A percentile compares a stretch with the other conserved stretches of the same genome.
Conservation (phyloP, 2,113 vertebrate species). For the Spheniscus mendiculus region DNA sequence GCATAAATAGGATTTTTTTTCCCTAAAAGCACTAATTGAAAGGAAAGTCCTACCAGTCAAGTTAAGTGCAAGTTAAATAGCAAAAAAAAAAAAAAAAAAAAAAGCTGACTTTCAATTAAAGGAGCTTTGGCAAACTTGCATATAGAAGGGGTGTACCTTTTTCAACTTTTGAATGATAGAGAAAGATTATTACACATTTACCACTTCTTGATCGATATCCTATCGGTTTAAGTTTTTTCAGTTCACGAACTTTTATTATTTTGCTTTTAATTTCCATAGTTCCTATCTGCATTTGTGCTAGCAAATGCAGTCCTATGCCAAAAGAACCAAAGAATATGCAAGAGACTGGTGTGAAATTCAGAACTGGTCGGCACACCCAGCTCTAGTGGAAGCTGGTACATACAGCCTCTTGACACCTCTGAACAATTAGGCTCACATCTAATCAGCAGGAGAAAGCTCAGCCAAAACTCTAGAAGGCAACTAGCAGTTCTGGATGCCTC, state of each 20-base stretch:
- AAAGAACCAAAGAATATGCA: not conserved
- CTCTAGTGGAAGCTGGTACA: not conserved
- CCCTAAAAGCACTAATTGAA: not conserved
- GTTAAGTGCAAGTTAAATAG: not conserved
- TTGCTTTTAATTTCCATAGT: not conserved
- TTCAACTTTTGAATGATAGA: not conserved
- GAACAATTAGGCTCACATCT: not conserved
- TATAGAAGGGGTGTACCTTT: not conserved
- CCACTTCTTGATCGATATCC: not conserved
- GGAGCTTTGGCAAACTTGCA: not conserved
- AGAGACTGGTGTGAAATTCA: not conserved
- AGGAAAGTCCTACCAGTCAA: not conserved
- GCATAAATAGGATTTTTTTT: not conserved
- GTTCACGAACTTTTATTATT: not conserved
- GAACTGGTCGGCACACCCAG: not conserved
- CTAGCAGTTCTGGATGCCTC: not conserved
- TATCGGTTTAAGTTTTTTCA: not conserved
- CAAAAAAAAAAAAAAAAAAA: too few relatives aligned
- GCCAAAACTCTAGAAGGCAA: not conserved
- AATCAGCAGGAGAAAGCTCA: not conserved
- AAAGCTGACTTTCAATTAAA: not conserved
- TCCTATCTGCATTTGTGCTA: not conserved
- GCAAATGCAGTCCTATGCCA: not conserved
- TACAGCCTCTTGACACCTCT: not conserved
- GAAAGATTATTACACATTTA: not conserved